These are phyloP conservation scores for Tetropium fuscum DNA, from an alignment of 2,888 invertebrate genomes.

Conservation along the genomic window DNA sequence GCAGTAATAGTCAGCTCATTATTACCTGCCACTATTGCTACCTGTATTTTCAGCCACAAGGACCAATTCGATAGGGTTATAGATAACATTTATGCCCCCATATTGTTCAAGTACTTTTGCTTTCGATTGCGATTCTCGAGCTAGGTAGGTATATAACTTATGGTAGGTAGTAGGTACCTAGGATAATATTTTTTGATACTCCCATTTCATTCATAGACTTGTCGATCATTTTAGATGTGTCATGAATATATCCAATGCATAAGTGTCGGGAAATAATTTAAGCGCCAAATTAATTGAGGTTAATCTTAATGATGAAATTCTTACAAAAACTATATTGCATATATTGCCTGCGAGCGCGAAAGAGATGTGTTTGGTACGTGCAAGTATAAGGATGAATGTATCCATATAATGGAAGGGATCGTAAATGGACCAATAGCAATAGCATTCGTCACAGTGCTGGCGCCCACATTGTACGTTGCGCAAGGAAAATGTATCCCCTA, in stretches of 20 bases:
- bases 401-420: constrained; percentile 62
- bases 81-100: constrained; percentile 38
- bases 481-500: constrained; percentile 63
- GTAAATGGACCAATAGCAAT: constrained; percentile 72
- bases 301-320: too few species aligned
- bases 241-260: too few species aligned
- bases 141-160: too few species aligned
- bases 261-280: too few species aligned
- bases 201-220: too few species aligned
- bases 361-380: constrained; percentile 26
- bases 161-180: too few species aligned
- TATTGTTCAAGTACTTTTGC: not conserved
- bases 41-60: constrained; percentile 59
- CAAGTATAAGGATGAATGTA: constrained; percentile 50
- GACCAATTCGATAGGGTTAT: constrained; percentile 48
- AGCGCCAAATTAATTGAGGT: too few species aligned
- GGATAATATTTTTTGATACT: too few species aligned
- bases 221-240: too few species aligned
- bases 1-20: constrained; percentile 63
- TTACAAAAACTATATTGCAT: constrained; percentile 13
- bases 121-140: too few species aligned
- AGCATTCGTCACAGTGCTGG: constrained; percentile 70
- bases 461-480: constrained; percentile 65
- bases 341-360: constrained; percentile 28
- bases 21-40: constrained; percentile 63